Evolutionary conservation across 1,140 invertebrate genomes (phyloP), one percentile per base, ranked within the genome.

Genomic region (Gryllus bimaculatus): DNA sequence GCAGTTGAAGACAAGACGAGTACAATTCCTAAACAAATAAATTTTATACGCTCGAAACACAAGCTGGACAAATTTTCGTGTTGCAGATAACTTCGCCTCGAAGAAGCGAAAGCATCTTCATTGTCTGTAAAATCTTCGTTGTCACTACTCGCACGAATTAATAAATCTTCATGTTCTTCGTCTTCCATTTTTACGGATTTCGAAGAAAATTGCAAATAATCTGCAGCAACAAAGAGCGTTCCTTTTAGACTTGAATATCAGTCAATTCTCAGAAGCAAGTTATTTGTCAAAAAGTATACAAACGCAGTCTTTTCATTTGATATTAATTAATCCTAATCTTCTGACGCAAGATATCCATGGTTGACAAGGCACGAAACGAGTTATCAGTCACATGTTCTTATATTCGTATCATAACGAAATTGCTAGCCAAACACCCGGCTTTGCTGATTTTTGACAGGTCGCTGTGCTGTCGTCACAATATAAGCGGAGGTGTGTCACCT

Each of bases 51-150:
- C 10, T 80, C 81, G 48, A 73, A 74, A 78, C 77, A 75, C 15
- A 78, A 12, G 15, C 74, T 77, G 15, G 66, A 74, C 54, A 73
- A 75, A 76, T 78, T 48, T 4, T 77, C 79, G 54, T 54, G 66
- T 47, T 66, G 47, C 0, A 77, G 10, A 8, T 75, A 54, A 75
- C 20, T 79, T 20, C 78, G n/a, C 8, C 26, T 78, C 12, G 78
- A 18, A 26, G 47, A 8, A 74, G 39, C 76, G 8, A 54, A 48
- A 8, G 47, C 18, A 77, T 79, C 79, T 79, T 79, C 79, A 77
- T 76, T 79, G 12, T 79, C 79, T 7, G 75, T 77, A 13, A 79
- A 77, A 47, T 79, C 79, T 49, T 79, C 79, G 48, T 66, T 79
- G 47, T 77, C 79, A 66, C 79, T 79, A 77, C 48, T 66, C 21